Percentiles rank a stretch among this genome's conserved stretches.
Evolutionary conservation across 1,140 invertebrate species (phyloP).

Genomic region (Heliconius congener): DNA sequence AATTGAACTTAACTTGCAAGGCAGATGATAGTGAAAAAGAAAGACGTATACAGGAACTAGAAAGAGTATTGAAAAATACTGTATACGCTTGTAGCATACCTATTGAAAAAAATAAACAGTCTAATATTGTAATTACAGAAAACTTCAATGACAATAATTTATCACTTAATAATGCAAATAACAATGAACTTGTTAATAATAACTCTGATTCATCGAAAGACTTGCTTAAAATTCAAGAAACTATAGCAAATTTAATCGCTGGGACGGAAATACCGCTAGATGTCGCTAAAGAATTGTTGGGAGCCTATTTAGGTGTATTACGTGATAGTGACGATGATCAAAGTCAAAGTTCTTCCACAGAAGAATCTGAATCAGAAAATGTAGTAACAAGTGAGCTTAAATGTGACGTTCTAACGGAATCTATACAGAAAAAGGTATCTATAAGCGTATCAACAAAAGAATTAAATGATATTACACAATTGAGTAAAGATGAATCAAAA

Average conservation of each 20-base stretch:
- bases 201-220: constrained; percentile 59
- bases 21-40: constrained; percentile 58
- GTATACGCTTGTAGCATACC: constrained; percentile 62
- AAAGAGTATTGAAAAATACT: constrained; percentile 66
- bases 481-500: constrained; percentile 2
- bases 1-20: constrained; percentile 36
- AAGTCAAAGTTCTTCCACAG: constrained; percentile 47
- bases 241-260: constrained; percentile 59
- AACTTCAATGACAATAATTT: constrained; percentile 56
- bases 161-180: constrained; percentile 32
- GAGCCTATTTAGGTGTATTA: constrained; percentile 64
- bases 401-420: constrained; percentile 61
- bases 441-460: constrained; percentile 54
- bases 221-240: constrained; percentile 59
- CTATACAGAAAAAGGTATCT: constrained; percentile 55
- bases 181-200: constrained; percentile 29
- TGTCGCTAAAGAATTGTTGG: constrained; percentile 62
- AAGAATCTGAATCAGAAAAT: constrained; percentile 35
- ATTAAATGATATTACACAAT: constrained; percentile 18
- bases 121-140: constrained; percentile 63
- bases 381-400: constrained; percentile 41
- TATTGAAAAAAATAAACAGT: constrained; percentile 47
- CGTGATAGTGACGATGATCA: constrained; percentile 43
- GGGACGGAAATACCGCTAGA: constrained; percentile 55
- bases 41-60: constrained; percentile 61